Conservation (phyloP, 2,797 vertebrate genomes). For the Bradypus variegatus region DNA sequence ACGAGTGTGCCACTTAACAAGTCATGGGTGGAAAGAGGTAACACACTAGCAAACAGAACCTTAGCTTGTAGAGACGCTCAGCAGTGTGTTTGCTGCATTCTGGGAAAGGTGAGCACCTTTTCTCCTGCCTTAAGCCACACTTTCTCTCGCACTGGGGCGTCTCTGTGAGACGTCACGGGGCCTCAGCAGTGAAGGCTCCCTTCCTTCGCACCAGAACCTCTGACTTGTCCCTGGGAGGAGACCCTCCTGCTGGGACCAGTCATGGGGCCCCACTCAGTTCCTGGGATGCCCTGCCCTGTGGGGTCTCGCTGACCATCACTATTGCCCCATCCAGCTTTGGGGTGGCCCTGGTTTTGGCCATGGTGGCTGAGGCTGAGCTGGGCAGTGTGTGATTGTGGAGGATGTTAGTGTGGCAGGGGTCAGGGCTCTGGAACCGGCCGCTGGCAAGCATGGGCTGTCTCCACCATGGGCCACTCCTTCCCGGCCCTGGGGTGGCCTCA, state of each 20-base stretch:
- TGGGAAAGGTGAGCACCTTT: not conserved
- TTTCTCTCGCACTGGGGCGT: not conserved
- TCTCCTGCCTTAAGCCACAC: not conserved
- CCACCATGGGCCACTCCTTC: not conserved
- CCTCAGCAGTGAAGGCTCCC: not conserved
- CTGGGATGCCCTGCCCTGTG: not conserved
- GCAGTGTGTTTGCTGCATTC: not conserved
- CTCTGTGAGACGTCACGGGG: not conserved
- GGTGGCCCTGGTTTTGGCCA: not conserved
- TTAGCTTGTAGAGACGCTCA: not conserved
- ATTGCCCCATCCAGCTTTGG: not conserved
- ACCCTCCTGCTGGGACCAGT: not conserved
- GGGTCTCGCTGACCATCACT: not conserved
- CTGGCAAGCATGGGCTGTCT: not conserved
- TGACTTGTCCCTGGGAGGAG: not conserved
- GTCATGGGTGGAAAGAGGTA: not conserved
- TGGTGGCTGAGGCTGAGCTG: not conserved
- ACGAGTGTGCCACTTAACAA: not conserved
- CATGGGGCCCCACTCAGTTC: not conserved
- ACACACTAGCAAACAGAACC: not conserved
- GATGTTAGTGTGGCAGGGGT: not conserved
- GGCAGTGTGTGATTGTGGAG: not conserved
- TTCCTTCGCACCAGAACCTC: not conserved
- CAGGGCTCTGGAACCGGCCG: not conserved
- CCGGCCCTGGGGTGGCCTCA: not conserved